phyloP scores from a whole-genome alignment of 2,888 invertebrate species.

The Seladonia tumulorum region DNA sequence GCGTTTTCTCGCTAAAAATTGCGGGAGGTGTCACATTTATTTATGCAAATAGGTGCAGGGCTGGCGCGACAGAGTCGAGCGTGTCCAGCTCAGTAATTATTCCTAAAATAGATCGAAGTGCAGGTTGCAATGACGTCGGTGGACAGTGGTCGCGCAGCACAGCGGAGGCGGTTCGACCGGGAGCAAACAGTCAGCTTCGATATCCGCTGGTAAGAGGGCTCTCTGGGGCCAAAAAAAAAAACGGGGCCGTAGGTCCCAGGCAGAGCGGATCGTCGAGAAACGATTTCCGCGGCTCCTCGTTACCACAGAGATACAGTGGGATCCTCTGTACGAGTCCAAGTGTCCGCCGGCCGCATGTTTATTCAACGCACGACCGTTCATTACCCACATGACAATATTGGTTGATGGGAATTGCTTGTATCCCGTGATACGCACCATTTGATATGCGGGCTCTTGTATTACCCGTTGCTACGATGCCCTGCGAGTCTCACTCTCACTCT shows the following conservation, averaged over 20 bases:
- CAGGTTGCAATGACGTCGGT: neutral
- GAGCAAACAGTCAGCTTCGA: conserved; percentile 18
- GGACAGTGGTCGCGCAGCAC: neutral
- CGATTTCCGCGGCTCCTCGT: conserved; percentile 64
- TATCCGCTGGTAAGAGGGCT: conserved; percentile 2
- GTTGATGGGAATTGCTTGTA: conserved; percentile 83
- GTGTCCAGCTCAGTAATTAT: neutral
- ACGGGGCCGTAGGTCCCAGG: neutral
- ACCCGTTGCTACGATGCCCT: conserved; percentile 16
- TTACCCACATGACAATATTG: conserved; percentile 84
- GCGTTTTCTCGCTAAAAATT: too few relatives aligned
- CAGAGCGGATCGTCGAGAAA: neutral
- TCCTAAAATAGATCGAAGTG: conserved; percentile 1
- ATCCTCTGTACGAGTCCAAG: conserved; percentile 49
- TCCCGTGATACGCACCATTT: conserved; percentile 83
- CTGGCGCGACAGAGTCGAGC: neutral
- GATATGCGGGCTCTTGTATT: conserved; percentile 80
- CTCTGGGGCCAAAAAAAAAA: conserved; percentile 13
- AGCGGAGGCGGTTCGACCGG: neutral
- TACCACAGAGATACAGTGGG: conserved; percentile 65
- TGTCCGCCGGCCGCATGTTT: conserved; percentile 78
- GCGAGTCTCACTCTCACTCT: neutral
- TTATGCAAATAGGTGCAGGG: neutral
- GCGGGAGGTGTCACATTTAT: neutral
- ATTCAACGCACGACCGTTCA: conserved; percentile 82